Evolutionary conservation across 2,113 vertebrate species (phyloP), one percentile per base, ranked within the genome.

Genomic region (Corynorhinus townsendii): DNA sequence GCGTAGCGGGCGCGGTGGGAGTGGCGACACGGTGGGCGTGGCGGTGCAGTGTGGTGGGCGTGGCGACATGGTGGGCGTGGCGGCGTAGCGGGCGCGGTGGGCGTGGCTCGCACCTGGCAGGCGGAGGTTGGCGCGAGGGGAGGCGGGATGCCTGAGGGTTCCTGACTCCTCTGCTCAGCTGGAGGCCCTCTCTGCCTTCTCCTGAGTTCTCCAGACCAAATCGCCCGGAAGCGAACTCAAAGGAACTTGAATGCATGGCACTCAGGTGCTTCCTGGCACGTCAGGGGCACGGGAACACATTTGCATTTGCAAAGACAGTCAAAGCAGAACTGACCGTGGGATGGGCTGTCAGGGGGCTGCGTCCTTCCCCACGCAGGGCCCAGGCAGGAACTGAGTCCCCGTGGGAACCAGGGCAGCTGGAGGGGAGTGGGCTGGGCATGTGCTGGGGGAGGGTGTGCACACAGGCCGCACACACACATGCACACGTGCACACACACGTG

Each of bases 1-100:
- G n/a, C n/a, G n/a, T n/a, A n/a, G n/a, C n/a, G n/a, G n/a, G 0
- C 0, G 20, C 0, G 47, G 14, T 0, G 0, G 5, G 17, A 0
- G 0, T 38, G 30, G 26, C 26, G 7, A 0, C 0, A 15, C 0
- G 45, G 0, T 40, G 38, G 38, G 38, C 38, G 38, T 40, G 38
- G 4, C 38, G 4, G n/a, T n/a, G n/a, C n/a, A n/a, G n/a, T n/a
- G n/a, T n/a, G 38, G 38, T 40, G 38, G 5, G 17, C 0, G 0
- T 38, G 30, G 45, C 45, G 45, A n/a, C n/a, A n/a, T n/a, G 38
- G 38, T 40, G 38, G 5, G 17, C 0, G 0, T 38, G 30, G 45
- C 45, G 45, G 45, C 2, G 45, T 7, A 7, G 43, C 7, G 43
- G 43, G 43, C 43, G 9, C 1, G 43, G 43, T 45, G 52, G 19